Conservation (phyloP, 2,888 invertebrate species). For the Melanchra persicariae region DNA sequence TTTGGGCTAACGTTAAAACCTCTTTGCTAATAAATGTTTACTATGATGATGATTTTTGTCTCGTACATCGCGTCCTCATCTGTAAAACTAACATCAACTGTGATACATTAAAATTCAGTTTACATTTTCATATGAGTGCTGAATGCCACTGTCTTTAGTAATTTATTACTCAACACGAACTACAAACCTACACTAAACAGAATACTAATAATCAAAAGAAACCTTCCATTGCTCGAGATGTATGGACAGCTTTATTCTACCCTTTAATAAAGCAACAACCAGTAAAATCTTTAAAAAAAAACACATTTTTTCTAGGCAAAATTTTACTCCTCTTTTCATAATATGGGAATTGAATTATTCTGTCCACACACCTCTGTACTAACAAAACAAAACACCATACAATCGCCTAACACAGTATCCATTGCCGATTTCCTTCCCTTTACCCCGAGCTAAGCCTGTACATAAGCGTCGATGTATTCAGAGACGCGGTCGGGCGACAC, state of each 20-base stretch:
- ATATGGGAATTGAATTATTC: not conserved
- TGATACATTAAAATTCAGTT: too few relatives aligned
- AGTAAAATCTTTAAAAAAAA: too few relatives aligned
- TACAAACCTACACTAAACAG: not conserved
- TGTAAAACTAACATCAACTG: too few relatives aligned
- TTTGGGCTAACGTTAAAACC: too few relatives aligned
- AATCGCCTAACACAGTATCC: constrained; percentile 42
- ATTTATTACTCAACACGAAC: not conserved
- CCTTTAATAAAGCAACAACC: not conserved
- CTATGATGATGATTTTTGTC: too few relatives aligned
- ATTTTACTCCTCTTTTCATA: too few relatives aligned
- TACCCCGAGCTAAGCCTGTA: constrained; percentile 58
- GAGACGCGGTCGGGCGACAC: constrained; percentile 94
- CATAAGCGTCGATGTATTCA: constrained; percentile 81
- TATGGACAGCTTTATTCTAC: not conserved
- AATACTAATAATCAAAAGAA: not conserved
- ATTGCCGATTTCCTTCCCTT: constrained; percentile 39
- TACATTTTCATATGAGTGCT: too few relatives aligned
- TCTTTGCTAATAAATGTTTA: too few relatives aligned
- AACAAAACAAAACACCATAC: constrained; percentile 26
- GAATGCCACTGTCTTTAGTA: too few relatives aligned
- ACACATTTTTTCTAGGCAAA: too few relatives aligned
- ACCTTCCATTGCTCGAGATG: constrained; percentile 14
- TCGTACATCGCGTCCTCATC: too few relatives aligned
- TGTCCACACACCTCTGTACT: constrained; percentile 13